phyloP scores from a whole-genome alignment of 2,113 vertebrate species.

The Dinomys branickii region DNA sequence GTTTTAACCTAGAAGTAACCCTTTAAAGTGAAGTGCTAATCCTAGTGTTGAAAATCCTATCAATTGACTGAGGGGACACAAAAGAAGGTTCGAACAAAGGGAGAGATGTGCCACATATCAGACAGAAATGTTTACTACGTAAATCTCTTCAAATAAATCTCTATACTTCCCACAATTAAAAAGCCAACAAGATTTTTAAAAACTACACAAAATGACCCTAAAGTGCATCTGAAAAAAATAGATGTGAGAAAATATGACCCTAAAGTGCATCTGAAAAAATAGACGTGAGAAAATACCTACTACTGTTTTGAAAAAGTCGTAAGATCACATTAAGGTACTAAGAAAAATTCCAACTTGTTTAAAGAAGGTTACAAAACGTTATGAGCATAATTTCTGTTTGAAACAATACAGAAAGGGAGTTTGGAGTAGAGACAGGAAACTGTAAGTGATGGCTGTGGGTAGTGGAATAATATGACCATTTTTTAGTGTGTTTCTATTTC shows the following conservation, averaged over 20 bases:
- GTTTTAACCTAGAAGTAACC: not conserved
- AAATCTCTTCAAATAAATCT: not conserved
- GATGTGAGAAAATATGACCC: too few species aligned
- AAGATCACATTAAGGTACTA: not conserved
- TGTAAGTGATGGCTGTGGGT: not conserved
- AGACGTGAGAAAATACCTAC: not conserved
- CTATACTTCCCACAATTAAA: not conserved
- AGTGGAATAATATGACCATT: not conserved
- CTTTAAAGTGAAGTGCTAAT: conserved; percentile 8
- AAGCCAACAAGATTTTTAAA: not conserved
- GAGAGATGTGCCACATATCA: not conserved
- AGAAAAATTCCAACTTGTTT: conserved; percentile 33
- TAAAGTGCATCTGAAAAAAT: conserved; percentile 20
- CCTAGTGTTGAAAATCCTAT: not conserved
- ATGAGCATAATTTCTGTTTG: not conserved
- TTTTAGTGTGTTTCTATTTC: not conserved
- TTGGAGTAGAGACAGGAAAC: conserved; percentile 24
- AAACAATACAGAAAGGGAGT: not conserved
- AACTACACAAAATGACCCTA: conserved; percentile 32
- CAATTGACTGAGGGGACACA: not conserved
- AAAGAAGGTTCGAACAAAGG: not conserved
- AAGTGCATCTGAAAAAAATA: too few species aligned
- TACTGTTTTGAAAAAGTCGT: conserved; percentile 39
- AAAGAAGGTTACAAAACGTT: conserved; percentile 35
- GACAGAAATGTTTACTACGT: not conserved